Evolutionary conservation across 2,797 vertebrate species (phyloP), one percentile per base, ranked within the genome.

Genomic region (Artibeus lituratus): DNA sequence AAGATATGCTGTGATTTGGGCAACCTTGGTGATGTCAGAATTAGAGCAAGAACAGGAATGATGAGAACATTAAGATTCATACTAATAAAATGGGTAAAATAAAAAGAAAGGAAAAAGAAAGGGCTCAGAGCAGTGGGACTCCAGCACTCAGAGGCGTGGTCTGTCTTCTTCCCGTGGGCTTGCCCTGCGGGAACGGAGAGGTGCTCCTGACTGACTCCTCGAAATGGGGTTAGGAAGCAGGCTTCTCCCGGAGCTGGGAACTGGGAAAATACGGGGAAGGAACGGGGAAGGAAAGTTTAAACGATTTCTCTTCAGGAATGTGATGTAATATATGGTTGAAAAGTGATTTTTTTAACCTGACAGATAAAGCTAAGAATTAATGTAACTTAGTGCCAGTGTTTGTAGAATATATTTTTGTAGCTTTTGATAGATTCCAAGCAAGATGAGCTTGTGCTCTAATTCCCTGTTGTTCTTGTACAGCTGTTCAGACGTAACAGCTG

Each of bases 381-480:
- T 86, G 32, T 92, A 87, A 74, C 32, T 53, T 8, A 24, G 55
- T 51, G 12, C 57, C 37, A 72, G 24, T 94, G 59, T 83, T 87
- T 53, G n/a, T 72, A 55, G 72, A 92, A 92, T 69, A 67, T 26
- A 83, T 91, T 91, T 94, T 80, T 92, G 35, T 44, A 90, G 89
- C 77, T 86, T 97, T 89, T 69, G 74, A 74, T 94, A 47, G 83
- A 73, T 97, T 95, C 81, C n/a, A 73, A 57, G 85, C 91, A 96
- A 96, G 73, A 94, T 65, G 67, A 84, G 72, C 70, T 91, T 87
- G 86, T 91, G 95, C 67, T 95, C 88, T 96, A 96, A 97, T 96
- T 95, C 87, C 70, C 92, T 82, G 95, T 97, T 96, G 95, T 97
- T 96, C 65, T 26, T 86, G 95, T 94, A 93, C 87, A 97, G 97